A percentile compares a stretch with the other conserved stretches of the same genome.
These are phyloP conservation scores for Drosophila niveifrons DNA, from an alignment of 2,888 invertebrate species.

Conservation along the genomic window DNA sequence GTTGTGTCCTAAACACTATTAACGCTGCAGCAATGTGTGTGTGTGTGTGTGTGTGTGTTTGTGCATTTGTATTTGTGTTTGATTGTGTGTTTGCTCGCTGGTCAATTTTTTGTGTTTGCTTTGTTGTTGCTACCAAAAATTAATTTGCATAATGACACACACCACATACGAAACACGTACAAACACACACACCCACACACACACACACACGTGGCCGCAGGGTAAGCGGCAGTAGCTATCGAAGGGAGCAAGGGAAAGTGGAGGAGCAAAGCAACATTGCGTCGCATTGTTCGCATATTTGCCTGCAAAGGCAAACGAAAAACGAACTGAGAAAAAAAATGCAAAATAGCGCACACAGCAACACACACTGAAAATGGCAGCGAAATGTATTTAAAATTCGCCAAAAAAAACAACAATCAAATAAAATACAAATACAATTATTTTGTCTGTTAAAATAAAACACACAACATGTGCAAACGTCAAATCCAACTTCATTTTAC, in stretches of 20 bases:
- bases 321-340: slow-evolving; percentile 16
- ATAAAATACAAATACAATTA: not conserved
- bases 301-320: slow-evolving; percentile 24
- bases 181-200: slow-evolving; percentile 1
- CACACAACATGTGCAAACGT: not conserved
- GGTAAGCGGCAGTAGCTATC: too few relatives aligned
- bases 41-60: not conserved
- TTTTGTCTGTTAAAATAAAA: not conserved
- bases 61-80: too few relatives aligned
- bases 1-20: slow-evolving; percentile 49
- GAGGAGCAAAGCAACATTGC: not conserved
- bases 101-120: slow-evolving; percentile 45
- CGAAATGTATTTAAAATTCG: slow-evolving; percentile 21
- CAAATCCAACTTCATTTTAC: too few relatives aligned
- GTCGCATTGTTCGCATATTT: slow-evolving; percentile 58
- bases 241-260: not conserved
- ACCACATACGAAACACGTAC: not conserved
- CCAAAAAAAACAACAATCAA: not conserved
- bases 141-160: slow-evolving; percentile 72
- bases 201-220: not conserved
- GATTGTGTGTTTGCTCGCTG: slow-evolving; percentile 13
- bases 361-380: too few relatives aligned
- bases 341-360: not conserved
- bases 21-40: slow-evolving; percentile 30
- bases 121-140: slow-evolving; percentile 68